phyloP scores from a whole-genome alignment of 2,888 invertebrate genomes.

The Drosophila kokeensis region DNA sequence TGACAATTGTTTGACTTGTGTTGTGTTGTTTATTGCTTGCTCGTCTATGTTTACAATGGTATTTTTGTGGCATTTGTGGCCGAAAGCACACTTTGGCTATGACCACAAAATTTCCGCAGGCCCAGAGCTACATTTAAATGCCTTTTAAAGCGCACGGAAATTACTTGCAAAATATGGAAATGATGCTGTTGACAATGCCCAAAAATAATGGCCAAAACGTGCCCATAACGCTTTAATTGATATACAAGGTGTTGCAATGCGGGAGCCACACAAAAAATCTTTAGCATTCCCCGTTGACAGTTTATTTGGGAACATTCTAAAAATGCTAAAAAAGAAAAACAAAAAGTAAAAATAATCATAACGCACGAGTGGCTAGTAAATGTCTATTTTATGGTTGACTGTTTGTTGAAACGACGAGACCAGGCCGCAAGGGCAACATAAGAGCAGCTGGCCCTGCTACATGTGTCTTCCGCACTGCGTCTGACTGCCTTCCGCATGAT shows the following conservation, averaged over 20 bases:
- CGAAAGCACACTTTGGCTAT: constrained; percentile 26
- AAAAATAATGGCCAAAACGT: constrained; percentile 66
- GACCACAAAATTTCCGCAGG: constrained; percentile 53
- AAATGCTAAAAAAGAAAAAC: constrained; percentile 32
- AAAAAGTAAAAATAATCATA: not conserved
- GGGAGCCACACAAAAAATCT: constrained; percentile 28
- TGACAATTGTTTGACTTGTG: constrained; percentile 41
- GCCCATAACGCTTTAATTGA: constrained; percentile 63
- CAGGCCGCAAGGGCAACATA: constrained; percentile 43
- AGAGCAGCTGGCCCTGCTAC: constrained; percentile 37
- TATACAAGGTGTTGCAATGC: constrained; percentile 47
- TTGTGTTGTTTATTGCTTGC: constrained; percentile 12
- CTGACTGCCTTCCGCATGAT: constrained; percentile 79
- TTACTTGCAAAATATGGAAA: constrained; percentile 44
- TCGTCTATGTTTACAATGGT: constrained; percentile 31
- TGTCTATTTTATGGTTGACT: constrained; percentile 16
- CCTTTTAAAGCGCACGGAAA: constrained; percentile 65
- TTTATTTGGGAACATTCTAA: constrained; percentile 39
- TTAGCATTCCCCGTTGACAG: constrained; percentile 55
- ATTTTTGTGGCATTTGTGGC: constrained; percentile 31
- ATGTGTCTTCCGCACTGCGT: constrained; percentile 64
- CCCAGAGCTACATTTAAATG: constrained; percentile 49
- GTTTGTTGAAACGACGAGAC: constrained; percentile 11
- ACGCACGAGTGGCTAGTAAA: constrained; percentile 13
- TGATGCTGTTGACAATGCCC: constrained; percentile 44